phyloP scores from a whole-genome alignment of 2,113 vertebrate species.

The Electrona antarctica region DNA sequence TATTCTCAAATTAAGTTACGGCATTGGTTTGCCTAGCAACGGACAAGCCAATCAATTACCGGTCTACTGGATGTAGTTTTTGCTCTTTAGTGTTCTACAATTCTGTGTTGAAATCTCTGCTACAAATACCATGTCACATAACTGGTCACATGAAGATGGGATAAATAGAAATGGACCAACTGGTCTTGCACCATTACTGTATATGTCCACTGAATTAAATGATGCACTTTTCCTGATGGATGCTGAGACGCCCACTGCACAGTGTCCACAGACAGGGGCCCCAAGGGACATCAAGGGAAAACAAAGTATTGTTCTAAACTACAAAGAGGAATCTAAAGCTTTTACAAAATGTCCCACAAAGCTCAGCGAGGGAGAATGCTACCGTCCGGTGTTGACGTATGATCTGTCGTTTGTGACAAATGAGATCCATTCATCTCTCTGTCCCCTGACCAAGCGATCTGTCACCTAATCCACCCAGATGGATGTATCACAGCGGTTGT shows the following conservation, averaged over 20 bases:
- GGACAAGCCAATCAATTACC: no score
- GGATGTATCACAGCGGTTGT: constrained; percentile 69
- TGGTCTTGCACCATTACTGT: no score
- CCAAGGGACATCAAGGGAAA: constrained; percentile 32
- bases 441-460: constrained; percentile 64
- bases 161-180: no score
- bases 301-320: constrained; percentile 46
- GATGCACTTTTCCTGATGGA: background rate
- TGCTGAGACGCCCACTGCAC: background rate
- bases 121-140: no score
- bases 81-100: no score
- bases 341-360: constrained; percentile 62
- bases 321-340: constrained; percentile 50
- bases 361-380: constrained; percentile 60
- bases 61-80: no score
- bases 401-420: constrained; percentile 71
- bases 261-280: constrained; percentile 27
- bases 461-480: constrained; percentile 71
- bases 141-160: no score
- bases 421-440: constrained; percentile 72
- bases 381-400: constrained; percentile 61
- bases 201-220: constrained; percentile 33
- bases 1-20: no score
- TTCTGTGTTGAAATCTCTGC: no score
- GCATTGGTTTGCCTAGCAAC: no score